Evolutionary conservation across 2,113 vertebrate genomes (phyloP).

Genomic region (Isurus oxyrinchus): DNA sequence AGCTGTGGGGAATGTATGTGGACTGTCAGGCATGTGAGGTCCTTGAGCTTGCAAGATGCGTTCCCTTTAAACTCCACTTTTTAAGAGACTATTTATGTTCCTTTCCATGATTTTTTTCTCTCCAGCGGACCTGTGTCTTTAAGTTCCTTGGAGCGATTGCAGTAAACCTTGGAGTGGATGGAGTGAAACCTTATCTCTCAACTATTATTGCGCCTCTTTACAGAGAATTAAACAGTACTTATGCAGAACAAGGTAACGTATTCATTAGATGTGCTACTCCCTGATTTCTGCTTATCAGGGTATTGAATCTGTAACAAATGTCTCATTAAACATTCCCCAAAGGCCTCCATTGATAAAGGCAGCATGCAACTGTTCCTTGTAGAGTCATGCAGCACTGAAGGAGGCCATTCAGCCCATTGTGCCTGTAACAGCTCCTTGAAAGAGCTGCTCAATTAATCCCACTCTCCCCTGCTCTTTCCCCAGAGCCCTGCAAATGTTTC

Average conservation of each 20-base stretch:
- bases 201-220: conserved; percentile 77
- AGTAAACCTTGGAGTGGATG: conserved; percentile 78
- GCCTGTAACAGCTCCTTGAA: neutral
- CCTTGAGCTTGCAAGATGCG: neutral
- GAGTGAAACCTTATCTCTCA: conserved; percentile 71
- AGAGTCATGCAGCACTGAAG: neutral
- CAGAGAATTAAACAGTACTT: conserved; percentile 92
- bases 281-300: neutral
- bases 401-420: neutral
- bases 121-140: conserved; percentile 86
- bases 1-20: neutral
- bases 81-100: neutral
- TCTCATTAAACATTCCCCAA: neutral
- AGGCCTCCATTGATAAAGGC: neutral
- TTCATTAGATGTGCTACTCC: neutral
- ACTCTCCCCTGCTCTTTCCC: neutral
- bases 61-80: neutral
- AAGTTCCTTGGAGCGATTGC: conserved; percentile 91
- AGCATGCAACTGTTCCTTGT: no score
- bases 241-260: conserved; percentile 78
- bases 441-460: neutral
- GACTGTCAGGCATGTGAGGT: neutral
- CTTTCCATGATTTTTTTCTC: conserved; percentile 32
- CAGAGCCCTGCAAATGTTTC: neutral
- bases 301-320: neutral